These are phyloP conservation scores for Penaeus vannamei DNA, from an alignment of 1,140 invertebrate genomes.

Conservation along the genomic window DNA sequence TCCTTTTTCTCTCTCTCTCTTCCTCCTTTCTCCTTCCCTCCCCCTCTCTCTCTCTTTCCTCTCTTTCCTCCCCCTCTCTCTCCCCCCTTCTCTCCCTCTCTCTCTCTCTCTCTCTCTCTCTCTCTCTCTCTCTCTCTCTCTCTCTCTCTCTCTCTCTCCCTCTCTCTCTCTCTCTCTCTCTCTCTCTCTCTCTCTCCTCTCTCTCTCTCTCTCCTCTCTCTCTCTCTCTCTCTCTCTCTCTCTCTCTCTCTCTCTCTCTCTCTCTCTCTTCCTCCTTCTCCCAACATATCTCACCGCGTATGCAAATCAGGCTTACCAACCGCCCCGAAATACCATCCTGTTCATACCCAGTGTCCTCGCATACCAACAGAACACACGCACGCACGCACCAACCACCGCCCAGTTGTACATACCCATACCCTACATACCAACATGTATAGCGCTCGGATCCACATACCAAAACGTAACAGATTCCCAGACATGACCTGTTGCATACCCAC, in stretches of 20 bases:
- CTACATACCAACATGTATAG: too few species aligned
- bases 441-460: too few species aligned
- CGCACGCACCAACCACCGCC: too few species aligned
- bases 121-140: not conserved
- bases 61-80: not conserved
- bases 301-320: too few species aligned
- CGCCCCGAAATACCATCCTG: not conserved
- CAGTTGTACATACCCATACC: too few species aligned
- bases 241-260: slow-evolving; percentile 16
- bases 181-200: not conserved
- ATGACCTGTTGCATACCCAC: too few species aligned
- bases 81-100: not conserved
- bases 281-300: not conserved
- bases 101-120: slow-evolving; percentile 14
- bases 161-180: not conserved
- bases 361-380: too few species aligned
- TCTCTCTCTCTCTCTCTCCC: too few species aligned
- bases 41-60: not conserved
- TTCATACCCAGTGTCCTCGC: not conserved
- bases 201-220: not conserved
- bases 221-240: slow-evolving; percentile 19
- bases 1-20: not conserved
- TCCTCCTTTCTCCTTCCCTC: not conserved
- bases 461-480: too few species aligned
- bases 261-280: not conserved